phyloP scores from a whole-genome alignment of 2,888 invertebrate species.

The Tinea semifulvella region DNA sequence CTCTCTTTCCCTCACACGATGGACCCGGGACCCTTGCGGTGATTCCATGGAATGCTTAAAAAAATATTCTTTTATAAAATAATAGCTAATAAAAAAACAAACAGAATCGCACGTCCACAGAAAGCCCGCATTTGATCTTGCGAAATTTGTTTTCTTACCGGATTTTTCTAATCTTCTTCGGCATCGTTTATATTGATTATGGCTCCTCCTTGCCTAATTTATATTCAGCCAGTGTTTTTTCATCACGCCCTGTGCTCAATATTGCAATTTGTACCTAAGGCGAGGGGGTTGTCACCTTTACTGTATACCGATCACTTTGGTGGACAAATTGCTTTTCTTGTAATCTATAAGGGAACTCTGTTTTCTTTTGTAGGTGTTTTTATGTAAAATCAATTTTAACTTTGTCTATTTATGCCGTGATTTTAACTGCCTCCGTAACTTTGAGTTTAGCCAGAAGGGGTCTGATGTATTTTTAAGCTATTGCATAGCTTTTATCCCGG shows the following conservation, averaged over 20 bases:
- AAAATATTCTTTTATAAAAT: too few species aligned
- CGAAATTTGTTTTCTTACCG: conserved; percentile 62
- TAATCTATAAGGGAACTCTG: not conserved
- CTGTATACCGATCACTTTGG: conserved; percentile 13
- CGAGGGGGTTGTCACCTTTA: conserved; percentile 24
- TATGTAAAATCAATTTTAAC: too few species aligned
- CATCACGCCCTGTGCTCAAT: conserved; percentile 66
- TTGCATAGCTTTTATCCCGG: too few species aligned
- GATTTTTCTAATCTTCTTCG: conserved; percentile 66
- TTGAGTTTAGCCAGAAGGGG: too few species aligned
- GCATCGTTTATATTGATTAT: conserved; percentile 69
- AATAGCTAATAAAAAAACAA: too few species aligned
- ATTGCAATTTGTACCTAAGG: conserved; percentile 65
- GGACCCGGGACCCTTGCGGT: too few species aligned
- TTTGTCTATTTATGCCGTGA: too few species aligned
- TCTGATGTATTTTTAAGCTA: too few species aligned
- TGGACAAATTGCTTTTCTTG: not conserved
- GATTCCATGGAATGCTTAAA: too few species aligned
- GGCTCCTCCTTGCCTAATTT: conserved; percentile 61
- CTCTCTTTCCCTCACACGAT: too few species aligned
- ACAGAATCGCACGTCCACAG: conserved; percentile 6
- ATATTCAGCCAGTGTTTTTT: conserved; percentile 68
- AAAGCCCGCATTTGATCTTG: conserved; percentile 41
- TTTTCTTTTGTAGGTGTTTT: too few species aligned
- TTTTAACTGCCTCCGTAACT: too few species aligned